phyloP scores from a whole-genome alignment of 2,888 invertebrate genomes.

The Stenichneumon culpator region DNA sequence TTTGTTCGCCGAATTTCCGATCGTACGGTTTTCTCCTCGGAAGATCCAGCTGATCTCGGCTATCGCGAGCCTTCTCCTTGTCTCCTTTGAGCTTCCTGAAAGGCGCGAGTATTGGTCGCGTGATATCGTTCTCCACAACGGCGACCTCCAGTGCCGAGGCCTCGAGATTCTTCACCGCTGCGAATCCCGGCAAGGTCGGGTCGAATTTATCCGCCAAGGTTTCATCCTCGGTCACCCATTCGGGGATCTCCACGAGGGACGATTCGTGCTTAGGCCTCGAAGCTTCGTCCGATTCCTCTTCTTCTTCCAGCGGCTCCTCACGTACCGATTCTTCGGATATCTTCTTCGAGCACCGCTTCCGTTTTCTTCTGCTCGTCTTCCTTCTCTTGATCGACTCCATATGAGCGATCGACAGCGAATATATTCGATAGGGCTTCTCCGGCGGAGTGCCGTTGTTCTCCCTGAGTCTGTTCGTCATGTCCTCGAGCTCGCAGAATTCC shows the following conservation, averaged over 20 bases:
- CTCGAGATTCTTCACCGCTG: conserved; percentile 75
- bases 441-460: conserved; percentile 72
- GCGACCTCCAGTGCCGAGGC: conserved; percentile 79
- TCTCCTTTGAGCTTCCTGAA: conserved; percentile 71
- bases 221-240: conserved; percentile 75
- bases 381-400: conserved; percentile 72
- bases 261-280: conserved; percentile 40
- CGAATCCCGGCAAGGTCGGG: conserved; percentile 73
- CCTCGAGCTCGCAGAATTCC: conserved; percentile 71
- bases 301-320: conserved; percentile 41
- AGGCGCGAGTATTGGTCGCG: conserved; percentile 74
- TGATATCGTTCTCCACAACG: conserved; percentile 79
- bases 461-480: conserved; percentile 75
- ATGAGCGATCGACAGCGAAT: conserved; percentile 78
- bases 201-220: conserved; percentile 65
- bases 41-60: conserved; percentile 10
- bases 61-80: conserved; percentile 9
- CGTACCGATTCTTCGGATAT: conserved; percentile 43
- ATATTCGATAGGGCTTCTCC: conserved; percentile 76
- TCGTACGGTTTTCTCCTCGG: conserved; percentile 71
- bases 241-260: conserved; percentile 73
- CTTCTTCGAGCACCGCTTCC: conserved; percentile 42
- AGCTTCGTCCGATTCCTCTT: conserved; percentile 49
- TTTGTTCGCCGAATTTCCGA: conserved; percentile 74
- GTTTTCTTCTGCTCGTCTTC: conserved; percentile 50